A percentile compares a stretch with the other conserved stretches of the same genome.
Evolutionary conservation across 2,113 vertebrate species (phyloP).

Genomic region (Oreochromis tanganicae): DNA sequence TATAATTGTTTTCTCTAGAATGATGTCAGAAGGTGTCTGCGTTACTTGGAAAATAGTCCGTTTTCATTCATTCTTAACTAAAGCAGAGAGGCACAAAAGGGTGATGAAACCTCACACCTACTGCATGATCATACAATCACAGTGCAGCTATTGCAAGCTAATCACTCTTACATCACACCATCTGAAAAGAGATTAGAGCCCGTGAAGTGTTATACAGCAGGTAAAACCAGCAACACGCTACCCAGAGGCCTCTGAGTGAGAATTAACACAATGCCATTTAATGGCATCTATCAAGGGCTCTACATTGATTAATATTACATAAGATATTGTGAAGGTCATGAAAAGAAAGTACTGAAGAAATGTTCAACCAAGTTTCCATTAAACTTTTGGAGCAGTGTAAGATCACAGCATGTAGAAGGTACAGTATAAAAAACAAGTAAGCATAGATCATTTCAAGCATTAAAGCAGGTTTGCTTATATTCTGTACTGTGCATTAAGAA

Average conservation of each 20-base stretch:
- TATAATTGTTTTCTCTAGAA: background rate
- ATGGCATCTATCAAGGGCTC: background rate
- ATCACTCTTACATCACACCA: slow-evolving; percentile 5
- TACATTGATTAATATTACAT: background rate
- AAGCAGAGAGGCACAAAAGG: slow-evolving; percentile 4
- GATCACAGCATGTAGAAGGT: background rate
- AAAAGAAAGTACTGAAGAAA: background rate
- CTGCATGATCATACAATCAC: slow-evolving; percentile 25
- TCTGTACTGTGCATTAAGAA: background rate
- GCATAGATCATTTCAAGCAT: background rate
- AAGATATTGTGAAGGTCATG: background rate
- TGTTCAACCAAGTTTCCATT: background rate
- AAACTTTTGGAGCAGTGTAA: background rate
- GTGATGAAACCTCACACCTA: slow-evolving; percentile 5
- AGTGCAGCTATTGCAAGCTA: background rate
- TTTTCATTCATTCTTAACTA: background rate
- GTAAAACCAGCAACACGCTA: background rate
- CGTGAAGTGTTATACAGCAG: background rate
- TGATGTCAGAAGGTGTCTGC: background rate
- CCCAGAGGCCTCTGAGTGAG: background rate
- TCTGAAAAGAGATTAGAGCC: background rate
- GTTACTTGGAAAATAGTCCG: background rate
- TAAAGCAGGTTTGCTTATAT: background rate
- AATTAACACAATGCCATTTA: background rate
- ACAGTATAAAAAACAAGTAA: background rate